A percentile compares a stretch with the other conserved stretches of the same genome.
Conservation (phyloP, 2,113 vertebrate species). For the Calyptomena viridis region DNA sequence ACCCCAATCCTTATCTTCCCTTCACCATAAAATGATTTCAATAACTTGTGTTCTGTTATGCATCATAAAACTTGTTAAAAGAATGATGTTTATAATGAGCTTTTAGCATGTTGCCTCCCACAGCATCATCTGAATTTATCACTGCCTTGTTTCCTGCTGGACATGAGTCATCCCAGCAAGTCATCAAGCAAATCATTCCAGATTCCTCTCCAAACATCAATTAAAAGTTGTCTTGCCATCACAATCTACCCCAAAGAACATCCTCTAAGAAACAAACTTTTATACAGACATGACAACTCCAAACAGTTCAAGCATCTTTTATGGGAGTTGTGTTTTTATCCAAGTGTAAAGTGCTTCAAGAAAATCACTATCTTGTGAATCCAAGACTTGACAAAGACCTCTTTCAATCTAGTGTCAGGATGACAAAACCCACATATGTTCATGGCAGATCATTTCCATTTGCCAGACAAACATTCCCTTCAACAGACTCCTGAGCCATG, state of each 20-base stretch:
- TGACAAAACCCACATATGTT: not conserved
- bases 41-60: not conserved
- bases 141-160: not conserved
- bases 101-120: slow-evolving; percentile 13
- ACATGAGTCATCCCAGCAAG: not conserved
- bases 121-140: slow-evolving; percentile 9
- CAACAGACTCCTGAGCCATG: not conserved
- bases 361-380: not conserved
- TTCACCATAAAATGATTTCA: not conserved
- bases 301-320: not conserved
- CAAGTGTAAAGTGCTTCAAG: not conserved
- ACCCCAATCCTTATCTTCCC: not conserved
- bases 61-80: not conserved
- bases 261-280: not conserved
- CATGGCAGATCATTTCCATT: not conserved
- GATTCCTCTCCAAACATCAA: not conserved
- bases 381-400: not conserved
- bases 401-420: not conserved
- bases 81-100: not conserved
- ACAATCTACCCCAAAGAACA: not conserved
- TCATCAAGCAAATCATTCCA: not conserved
- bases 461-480: not conserved
- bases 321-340: not conserved
- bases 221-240: not conserved
- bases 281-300: not conserved